Evolutionary conservation across 1,140 invertebrate species (phyloP).

Genomic region (Neodiprion pinetum): DNA sequence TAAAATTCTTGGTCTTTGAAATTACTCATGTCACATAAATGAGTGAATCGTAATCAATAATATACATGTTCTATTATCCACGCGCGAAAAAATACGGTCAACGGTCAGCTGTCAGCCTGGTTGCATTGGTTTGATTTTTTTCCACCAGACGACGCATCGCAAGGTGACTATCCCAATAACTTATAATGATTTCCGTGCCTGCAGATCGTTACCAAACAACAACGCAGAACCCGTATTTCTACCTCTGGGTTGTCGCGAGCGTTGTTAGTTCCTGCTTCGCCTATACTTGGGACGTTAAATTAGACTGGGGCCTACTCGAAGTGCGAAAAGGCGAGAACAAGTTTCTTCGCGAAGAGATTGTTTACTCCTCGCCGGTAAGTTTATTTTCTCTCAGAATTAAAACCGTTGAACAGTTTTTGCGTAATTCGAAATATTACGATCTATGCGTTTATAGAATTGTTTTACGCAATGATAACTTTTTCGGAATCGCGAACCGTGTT

Average conservation of each 20-base stretch:
- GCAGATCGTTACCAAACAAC: slow-evolving; percentile 67
- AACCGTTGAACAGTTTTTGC: background rate
- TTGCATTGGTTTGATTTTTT: too few species aligned
- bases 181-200: slow-evolving; percentile 32
- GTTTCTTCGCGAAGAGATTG: slow-evolving; percentile 79
- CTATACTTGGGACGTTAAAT: slow-evolving; percentile 95
- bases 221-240: slow-evolving; percentile 81
- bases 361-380: slow-evolving; percentile 72
- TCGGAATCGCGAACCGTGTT: background rate
- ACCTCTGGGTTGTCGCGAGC: slow-evolving; percentile 78
- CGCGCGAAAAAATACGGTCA: too few species aligned
- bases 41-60: too few species aligned
- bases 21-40: too few species aligned
- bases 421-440: slow-evolving; percentile 4
- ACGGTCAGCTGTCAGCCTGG: too few species aligned
- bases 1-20: too few species aligned
- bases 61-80: too few species aligned
- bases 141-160: too few species aligned
- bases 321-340: slow-evolving; percentile 84
- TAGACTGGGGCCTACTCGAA: slow-evolving; percentile 99
- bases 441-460: background rate
- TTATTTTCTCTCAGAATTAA: slow-evolving; percentile 11
- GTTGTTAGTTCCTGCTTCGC: slow-evolving; percentile 84
- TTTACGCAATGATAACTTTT: background rate
- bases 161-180: too few species aligned